Evolutionary conservation across 2,888 invertebrate species (phyloP).

Genomic region (Pammene aurita): DNA sequence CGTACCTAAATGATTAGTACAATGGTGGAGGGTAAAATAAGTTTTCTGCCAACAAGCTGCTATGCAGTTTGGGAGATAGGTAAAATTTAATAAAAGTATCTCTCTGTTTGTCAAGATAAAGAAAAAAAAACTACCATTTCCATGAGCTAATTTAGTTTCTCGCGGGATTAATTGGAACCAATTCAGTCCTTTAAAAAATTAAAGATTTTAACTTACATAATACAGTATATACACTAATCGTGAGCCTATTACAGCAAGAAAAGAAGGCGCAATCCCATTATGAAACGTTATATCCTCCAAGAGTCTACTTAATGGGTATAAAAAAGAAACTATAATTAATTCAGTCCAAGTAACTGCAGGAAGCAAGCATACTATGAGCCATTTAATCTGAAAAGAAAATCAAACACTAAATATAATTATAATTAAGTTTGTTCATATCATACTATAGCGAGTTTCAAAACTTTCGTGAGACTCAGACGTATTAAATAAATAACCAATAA

Average conservation of each 20-base stretch:
- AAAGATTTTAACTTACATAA: slow-evolving; percentile 6
- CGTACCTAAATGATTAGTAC: too few species aligned
- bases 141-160: too few species aligned
- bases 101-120: too few species aligned
- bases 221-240: slow-evolving; percentile 17
- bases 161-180: too few species aligned
- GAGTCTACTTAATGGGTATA: slow-evolving; percentile 24
- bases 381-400: slow-evolving; percentile 6
- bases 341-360: slow-evolving; percentile 6
- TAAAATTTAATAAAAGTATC: too few species aligned
- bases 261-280: slow-evolving; percentile 22
- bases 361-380: neutral
- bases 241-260: neutral
- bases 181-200: neutral
- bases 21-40: too few species aligned
- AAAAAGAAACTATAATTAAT: slow-evolving; percentile 13
- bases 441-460: too few species aligned
- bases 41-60: too few species aligned
- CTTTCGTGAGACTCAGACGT: too few species aligned
- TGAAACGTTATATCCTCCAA: slow-evolving; percentile 28
- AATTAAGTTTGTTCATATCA: neutral
- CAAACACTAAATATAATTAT: neutral
- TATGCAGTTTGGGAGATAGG: too few species aligned
- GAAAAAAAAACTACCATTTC: too few species aligned
- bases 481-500: too few species aligned